phyloP scores from a whole-genome alignment of 2,113 vertebrate genomes.

The Chloropsis cyanopogon region DNA sequence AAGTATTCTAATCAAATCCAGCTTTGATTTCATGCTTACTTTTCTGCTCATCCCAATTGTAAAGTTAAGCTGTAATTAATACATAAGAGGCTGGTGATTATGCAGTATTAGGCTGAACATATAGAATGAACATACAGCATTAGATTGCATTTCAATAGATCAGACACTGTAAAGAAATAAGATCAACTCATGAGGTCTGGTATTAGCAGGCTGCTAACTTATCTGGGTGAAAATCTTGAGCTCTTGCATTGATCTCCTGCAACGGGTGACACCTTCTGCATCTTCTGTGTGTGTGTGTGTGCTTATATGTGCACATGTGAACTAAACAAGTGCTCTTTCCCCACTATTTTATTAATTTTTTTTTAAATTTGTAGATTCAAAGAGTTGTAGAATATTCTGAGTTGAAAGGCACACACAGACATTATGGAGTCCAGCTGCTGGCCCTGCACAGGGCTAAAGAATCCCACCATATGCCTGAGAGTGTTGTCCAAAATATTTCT shows the following conservation, averaged over 20 bases:
- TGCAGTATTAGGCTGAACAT: slow-evolving; percentile 62
- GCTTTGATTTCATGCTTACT: slow-evolving; percentile 68
- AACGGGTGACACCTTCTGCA: not conserved
- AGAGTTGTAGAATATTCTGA: not conserved
- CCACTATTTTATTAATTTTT: not conserved
- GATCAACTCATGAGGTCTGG: slow-evolving; percentile 33
- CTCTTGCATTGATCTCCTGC: slow-evolving; percentile 14
- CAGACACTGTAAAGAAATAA: slow-evolving; percentile 43
- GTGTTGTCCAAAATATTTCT: not conserved
- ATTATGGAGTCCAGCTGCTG: rapidly evolving
- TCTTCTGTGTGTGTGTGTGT: not conserved
- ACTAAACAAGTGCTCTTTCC: not conserved
- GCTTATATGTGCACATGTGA: rapidly evolving
- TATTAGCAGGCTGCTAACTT: slow-evolving; percentile 35
- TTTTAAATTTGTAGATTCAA: not conserved
- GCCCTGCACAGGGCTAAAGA: not conserved
- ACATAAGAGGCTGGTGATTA: slow-evolving; percentile 71
- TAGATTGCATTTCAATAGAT: slow-evolving; percentile 51
- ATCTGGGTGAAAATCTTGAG: slow-evolving; percentile 45
- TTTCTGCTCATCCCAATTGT: slow-evolving; percentile 66
- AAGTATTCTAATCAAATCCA: slow-evolving; percentile 71
- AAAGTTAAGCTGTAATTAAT: slow-evolving; percentile 76
- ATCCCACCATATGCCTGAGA: not conserved
- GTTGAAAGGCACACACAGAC: not conserved
- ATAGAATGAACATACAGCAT: slow-evolving; percentile 46